Base-by-base conservation (phyloP, 2,888 invertebrate genomes). In the Ypsolopha sequella region DNA sequence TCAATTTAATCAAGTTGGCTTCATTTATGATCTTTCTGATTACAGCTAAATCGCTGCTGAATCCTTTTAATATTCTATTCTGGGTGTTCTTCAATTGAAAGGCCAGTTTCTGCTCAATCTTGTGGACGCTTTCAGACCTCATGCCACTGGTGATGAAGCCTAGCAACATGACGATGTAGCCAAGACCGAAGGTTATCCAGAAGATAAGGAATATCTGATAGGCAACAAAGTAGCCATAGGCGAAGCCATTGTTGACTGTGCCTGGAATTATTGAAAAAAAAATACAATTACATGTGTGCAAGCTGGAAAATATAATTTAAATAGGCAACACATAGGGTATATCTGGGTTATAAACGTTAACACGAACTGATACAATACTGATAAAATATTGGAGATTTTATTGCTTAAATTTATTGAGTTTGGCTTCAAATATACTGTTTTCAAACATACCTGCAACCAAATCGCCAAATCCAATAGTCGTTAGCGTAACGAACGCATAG, bases 401-500 rank as follows among this genome's bases (percentile, higher is more conserved):
- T 24, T 24, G 24, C 24, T 24, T 4, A 24, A 4, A 24, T 3
- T 4, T 3, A 24, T 24, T 3, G 4, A 24, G 2, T 24, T 4
- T 24, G 4, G 24, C 24, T 24, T 24, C 24, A 24, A 24, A 24
- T 3, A 24, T 24, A 3, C 43, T 7, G 11, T 14, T 9, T 7
- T 43, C 43, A 45, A n/a, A 48, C 8, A 64, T 79, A 94, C 95
- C 94, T 74, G 96, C 95, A 36, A 97, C 96, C 66, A 91, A 91
- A 74, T 97, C 97, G n/a, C 97, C 97, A 73, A 96, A 97, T 41
- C 96, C 96, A 58, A 97, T 96, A 4, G 95, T 95, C 2, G 95
- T 93, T 9, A 95, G 88, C 0, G 95, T 95, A 10, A 95, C 94
- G 68, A 95, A 96, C 14, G 95, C 92, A 67, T 94, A 97, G 72